Conservation (phyloP, 92 coral and sea anemone species). For the Muricea muricata region DNA sequence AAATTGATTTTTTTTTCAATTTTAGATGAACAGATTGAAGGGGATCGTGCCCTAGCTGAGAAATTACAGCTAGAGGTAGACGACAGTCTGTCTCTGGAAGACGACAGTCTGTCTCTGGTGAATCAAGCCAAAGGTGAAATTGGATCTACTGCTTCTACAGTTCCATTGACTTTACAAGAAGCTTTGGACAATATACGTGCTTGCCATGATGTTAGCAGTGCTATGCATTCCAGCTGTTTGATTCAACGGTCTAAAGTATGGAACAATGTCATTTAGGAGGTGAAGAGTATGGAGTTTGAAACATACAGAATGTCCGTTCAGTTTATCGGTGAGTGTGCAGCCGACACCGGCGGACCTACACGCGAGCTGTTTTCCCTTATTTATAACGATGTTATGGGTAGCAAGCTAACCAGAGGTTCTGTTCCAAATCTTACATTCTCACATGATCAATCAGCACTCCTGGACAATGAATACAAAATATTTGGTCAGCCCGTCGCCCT, state of each 20-base stretch:
- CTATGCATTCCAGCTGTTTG: neutral
- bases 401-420: constrained; percentile 57
- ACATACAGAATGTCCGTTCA: constrained; percentile 28
- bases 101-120: too few species aligned
- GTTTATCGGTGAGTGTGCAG: constrained; percentile 53
- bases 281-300: neutral
- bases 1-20: too few species aligned
- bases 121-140: too few species aligned
- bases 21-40: neutral
- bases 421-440: constrained; percentile 59
- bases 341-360: constrained; percentile 57
- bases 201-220: neutral
- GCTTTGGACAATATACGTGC: neutral
- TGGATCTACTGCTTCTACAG: too few species aligned
- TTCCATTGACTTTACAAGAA: neutral
- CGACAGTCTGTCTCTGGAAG: too few species aligned
- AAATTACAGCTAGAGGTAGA: neutral
- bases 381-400: constrained; percentile 30
- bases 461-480: constrained; percentile 44
- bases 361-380: constrained; percentile 49
- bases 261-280: constrained; percentile 19
- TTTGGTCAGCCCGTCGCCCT: constrained; percentile 63
- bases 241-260: constrained; percentile 19
- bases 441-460: constrained; percentile 58
- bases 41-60: neutral